These are phyloP conservation scores for Oikopleura dioica DNA, from an alignment of 23 tunicate species.

Conservation along the genomic window DNA sequence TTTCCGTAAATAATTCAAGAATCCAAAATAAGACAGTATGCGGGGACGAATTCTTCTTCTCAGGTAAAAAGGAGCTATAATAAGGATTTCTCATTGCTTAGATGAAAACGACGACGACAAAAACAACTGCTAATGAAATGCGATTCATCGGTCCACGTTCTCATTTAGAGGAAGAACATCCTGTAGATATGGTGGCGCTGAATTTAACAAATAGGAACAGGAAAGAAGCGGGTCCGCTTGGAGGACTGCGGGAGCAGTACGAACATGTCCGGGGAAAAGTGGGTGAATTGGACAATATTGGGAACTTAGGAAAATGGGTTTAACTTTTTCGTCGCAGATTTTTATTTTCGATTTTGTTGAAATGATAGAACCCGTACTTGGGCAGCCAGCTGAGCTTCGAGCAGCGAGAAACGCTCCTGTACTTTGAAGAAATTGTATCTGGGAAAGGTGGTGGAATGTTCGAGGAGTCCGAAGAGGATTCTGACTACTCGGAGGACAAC, in stretches of 20 bases:
- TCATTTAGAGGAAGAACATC: background rate
- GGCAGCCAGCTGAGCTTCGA: background rate
- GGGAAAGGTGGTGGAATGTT: background rate
- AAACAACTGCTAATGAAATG: background rate
- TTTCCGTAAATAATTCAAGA: no score
- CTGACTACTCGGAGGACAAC: no score
- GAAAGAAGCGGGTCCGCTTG: background rate
- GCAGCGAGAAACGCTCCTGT: background rate
- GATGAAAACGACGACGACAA: background rate
- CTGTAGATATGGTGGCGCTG: background rate
- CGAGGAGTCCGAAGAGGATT: background rate
- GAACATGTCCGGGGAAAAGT: background rate
- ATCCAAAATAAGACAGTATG: no score
- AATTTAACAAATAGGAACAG: background rate
- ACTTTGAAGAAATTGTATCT: background rate
- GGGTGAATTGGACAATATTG: background rate
- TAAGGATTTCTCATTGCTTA: background rate
- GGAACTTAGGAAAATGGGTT: no score
- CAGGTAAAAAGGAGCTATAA: background rate
- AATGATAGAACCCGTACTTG: no score
- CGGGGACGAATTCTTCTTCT: background rate
- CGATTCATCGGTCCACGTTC: background rate
- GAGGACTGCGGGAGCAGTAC: background rate
- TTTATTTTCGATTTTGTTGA: no score
- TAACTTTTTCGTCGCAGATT: no score